phyloP scores from a whole-genome alignment of 2,797 vertebrate genomes.

The Tenualosa ilisha region DNA sequence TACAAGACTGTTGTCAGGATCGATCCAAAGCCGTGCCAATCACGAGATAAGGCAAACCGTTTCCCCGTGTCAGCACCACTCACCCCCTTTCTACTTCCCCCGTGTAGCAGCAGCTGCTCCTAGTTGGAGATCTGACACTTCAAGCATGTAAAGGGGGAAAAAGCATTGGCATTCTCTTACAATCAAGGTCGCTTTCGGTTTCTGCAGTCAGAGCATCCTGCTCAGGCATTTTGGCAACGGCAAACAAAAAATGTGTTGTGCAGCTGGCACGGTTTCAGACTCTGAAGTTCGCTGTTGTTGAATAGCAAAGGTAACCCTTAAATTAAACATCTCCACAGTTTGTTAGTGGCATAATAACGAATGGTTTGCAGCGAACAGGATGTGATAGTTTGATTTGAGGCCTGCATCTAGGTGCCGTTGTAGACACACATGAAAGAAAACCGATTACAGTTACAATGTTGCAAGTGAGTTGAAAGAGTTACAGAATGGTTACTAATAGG shows the following conservation, averaged over 20 bases:
- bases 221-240: constrained; percentile 28
- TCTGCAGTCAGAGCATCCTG: constrained; percentile 16
- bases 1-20: constrained; percentile 53
- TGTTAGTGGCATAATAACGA: neutral
- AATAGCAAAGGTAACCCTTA: neutral
- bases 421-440: neutral
- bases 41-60: constrained; percentile 39
- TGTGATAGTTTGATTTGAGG: neutral
- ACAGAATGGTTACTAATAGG: neutral
- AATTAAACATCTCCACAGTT: neutral
- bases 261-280: constrained; percentile 30
- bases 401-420: neutral
- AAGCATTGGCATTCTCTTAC: constrained; percentile 36
- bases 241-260: constrained; percentile 20
- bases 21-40: constrained; percentile 49
- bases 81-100: constrained; percentile 35
- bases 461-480: neutral
- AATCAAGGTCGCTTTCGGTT: constrained; percentile 33
- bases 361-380: neutral
- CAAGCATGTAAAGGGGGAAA: constrained; percentile 44
- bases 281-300: neutral
- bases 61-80: constrained; percentile 43
- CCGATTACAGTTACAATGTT: neutral
- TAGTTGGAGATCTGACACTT: constrained; percentile 51
- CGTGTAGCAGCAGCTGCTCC: constrained; percentile 35